Evolutionary conservation across 92 coral and sea anemone species (phyloP), one percentile per base, ranked within the genome.

Genomic region (Parazoanthus swiftii): DNA sequence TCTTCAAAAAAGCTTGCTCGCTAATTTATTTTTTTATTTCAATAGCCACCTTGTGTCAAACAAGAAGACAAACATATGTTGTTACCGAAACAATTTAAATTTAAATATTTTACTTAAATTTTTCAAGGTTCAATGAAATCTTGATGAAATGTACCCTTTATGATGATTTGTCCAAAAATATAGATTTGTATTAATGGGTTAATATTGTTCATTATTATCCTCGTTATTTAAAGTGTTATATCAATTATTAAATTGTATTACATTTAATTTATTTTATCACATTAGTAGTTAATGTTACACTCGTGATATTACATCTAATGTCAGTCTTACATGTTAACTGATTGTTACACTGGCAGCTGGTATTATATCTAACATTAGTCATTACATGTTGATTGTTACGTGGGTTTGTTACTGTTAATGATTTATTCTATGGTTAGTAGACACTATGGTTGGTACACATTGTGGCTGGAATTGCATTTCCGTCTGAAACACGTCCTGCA

Each of bases 401-500:
- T 29, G 76, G 10, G 42, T 72, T 29, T 29, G 15, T 23, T 68
- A 68, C 26, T 21, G 1, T 75, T 15, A 37, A 29, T 29, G 33
- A 29, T 29, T 29, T 4, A 43, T 75, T 38, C 21, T 13, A 11
- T 4, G 11, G 23, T 80, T 56, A 42, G 35, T 54, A 56, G 42
- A 13, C 42, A 14, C 20, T 82, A 82, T 43, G 77, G 86, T 23
- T 68, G 86, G 63, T 83, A 70, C 23, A 83, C 38, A 33, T 82
- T 82, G 39, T 83, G 77, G 78, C 65, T 83, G 39, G 86, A 23
- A 50, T n/a, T 71, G 42, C 77, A 15, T 14, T 83, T 46, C 59
- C 86, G 56, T 48, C 26, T 83, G 56, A 83, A 26, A 46, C 86
- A 83, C 38, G 67, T 44, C 15, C 66, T 43, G 86, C 67, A 70